Evolutionary conservation across 2,888 invertebrate genomes (phyloP).

Genomic region (Sinohyriopsis cumingii): DNA sequence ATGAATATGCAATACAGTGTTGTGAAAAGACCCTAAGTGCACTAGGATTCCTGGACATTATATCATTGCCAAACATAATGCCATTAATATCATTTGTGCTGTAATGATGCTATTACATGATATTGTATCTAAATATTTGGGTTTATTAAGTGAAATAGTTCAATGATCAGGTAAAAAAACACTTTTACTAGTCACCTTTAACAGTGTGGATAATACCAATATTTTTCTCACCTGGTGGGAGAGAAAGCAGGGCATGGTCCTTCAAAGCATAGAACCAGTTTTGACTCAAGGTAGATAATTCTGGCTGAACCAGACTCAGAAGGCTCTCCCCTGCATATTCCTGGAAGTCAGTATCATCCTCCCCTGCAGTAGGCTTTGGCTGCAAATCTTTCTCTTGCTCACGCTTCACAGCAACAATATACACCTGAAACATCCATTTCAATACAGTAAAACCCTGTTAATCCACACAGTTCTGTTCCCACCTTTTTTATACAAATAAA

Average conservation of each 20-base stretch:
- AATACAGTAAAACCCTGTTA: background rate
- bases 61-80: too few species aligned
- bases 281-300: conserved; percentile 90
- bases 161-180: background rate
- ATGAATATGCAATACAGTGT: too few species aligned
- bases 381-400: conserved; percentile 56
- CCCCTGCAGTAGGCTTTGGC: conserved; percentile 50
- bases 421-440: conserved; percentile 77
- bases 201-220: background rate
- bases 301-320: conserved; percentile 92
- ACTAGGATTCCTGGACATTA: too few species aligned
- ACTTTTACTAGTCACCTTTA: background rate
- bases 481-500: background rate
- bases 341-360: conserved; percentile 77
- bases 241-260: conserved; percentile 93
- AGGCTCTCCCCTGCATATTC: conserved; percentile 77
- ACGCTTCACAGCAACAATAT: conserved; percentile 89
- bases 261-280: conserved; percentile 96
- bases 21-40: too few species aligned
- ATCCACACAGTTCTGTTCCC: background rate
- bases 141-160: too few species aligned
- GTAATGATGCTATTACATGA: too few species aligned
- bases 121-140: too few species aligned
- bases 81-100: too few species aligned
- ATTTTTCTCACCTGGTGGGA: conserved; percentile 77